Conservation (phyloP, 2,113 vertebrate species). For the Dermatemys mawii region DNA sequence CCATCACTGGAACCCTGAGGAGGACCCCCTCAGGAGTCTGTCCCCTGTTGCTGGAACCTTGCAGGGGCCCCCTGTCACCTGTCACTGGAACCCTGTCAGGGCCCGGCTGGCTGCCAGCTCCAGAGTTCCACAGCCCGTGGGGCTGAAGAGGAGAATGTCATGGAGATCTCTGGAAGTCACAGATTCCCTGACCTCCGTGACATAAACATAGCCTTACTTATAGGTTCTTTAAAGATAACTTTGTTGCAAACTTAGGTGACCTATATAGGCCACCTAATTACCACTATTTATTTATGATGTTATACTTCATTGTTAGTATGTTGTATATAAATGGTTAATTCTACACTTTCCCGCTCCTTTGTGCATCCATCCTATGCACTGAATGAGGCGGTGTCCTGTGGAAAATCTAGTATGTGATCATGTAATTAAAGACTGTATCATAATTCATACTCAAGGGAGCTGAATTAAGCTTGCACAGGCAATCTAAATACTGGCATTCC, state of each 20-base stretch:
- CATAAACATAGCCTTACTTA: neutral
- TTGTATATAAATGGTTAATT: neutral
- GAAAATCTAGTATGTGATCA: neutral
- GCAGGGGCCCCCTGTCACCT: too few species aligned
- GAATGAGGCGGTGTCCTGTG: neutral
- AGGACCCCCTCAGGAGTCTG: too few species aligned
- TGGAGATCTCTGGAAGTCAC: too few species aligned
- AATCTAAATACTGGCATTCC: slow-evolving; percentile 1
- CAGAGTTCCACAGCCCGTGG: too few species aligned
- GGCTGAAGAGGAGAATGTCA: too few species aligned
- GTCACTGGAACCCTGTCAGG: too few species aligned
- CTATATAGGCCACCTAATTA: neutral
- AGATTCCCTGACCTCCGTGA: too few species aligned
- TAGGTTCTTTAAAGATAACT: neutral
- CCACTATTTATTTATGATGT: neutral
- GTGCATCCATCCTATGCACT: neutral
- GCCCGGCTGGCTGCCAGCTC: too few species aligned
- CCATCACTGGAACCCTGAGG: too few species aligned
- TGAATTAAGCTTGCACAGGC: neutral
- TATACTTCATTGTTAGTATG: neutral
- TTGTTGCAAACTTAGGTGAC: neutral
- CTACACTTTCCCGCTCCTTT: neutral
- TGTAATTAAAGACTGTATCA: neutral
- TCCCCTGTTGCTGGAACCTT: too few species aligned
- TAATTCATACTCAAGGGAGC: neutral